These are phyloP conservation scores for Choreutis nemorana DNA, from an alignment of 2,888 invertebrate species.

Conservation along the genomic window DNA sequence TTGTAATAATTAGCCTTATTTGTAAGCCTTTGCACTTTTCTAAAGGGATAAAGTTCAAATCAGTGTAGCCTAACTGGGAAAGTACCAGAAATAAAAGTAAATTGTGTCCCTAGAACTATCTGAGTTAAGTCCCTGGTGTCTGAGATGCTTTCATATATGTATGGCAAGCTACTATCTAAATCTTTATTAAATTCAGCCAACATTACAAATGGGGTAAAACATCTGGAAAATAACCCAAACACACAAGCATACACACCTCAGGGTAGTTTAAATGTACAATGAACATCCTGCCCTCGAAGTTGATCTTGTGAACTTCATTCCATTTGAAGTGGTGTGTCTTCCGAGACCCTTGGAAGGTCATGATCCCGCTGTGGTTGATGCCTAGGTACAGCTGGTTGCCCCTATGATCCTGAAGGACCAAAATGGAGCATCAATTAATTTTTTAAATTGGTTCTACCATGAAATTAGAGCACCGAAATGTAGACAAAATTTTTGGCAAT, in stretches of 20 bases:
- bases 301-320: slow-evolving; percentile 94
- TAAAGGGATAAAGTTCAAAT: too few species aligned
- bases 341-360: slow-evolving; percentile 92
- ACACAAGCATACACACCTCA: slow-evolving; percentile 71
- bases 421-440: slow-evolving; percentile 1
- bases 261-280: slow-evolving; percentile 92
- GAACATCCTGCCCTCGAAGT: slow-evolving; percentile 98
- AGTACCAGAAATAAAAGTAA: too few species aligned
- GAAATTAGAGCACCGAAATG: slow-evolving; percentile 1
- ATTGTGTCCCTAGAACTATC: too few species aligned
- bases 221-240: not conserved
- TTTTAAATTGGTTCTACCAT: not conserved
- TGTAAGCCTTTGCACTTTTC: too few species aligned
- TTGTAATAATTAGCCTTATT: too few species aligned
- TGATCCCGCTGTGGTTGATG: slow-evolving; percentile 93
- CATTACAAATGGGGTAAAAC: not conserved
- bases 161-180: too few species aligned
- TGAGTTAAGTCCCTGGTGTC: too few species aligned
- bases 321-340: slow-evolving; percentile 96
- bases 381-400: slow-evolving; percentile 93
- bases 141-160: too few species aligned
- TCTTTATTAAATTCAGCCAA: not conserved
- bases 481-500: not conserved
- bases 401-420: slow-evolving; percentile 79
- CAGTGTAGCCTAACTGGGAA: too few species aligned